Conservation (phyloP, 2,113 vertebrate genomes). For the Siphamia tubifer region DNA sequence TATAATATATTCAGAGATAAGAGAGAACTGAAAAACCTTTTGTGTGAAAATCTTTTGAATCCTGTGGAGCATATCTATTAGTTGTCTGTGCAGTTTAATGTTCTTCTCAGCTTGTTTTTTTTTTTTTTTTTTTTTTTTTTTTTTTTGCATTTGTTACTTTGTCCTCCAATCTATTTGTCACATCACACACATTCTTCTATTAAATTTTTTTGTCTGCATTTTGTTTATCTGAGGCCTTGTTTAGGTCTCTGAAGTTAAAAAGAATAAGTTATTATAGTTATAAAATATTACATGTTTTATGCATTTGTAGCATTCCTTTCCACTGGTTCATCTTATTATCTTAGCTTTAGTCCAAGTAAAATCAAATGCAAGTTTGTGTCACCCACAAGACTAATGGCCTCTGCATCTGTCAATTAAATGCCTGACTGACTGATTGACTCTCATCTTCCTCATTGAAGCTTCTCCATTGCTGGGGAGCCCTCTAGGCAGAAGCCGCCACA, state of each 20-base stretch:
- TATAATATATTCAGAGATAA: background rate
- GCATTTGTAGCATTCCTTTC: no score
- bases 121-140: no score
- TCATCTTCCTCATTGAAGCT: constrained; percentile 68
- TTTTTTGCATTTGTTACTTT: constrained; percentile 26
- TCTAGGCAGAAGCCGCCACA: constrained; percentile 91
- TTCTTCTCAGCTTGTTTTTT: constrained; percentile 14
- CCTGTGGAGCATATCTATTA: background rate
- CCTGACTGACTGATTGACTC: no score
- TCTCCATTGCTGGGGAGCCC: constrained; percentile 89
- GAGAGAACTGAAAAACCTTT: background rate
- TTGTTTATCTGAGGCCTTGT: background rate
- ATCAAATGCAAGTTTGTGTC: no score
- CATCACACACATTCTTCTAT: background rate
- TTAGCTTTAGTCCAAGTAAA: no score
- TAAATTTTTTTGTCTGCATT: background rate
- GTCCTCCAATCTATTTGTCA: background rate
- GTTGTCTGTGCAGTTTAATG: constrained; percentile 1
- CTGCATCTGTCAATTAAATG: no score
- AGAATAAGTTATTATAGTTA: background rate
- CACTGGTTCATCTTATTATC: no score
- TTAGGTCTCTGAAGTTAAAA: background rate
- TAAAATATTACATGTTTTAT: no score
- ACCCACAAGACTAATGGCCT: no score
- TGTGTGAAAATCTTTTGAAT: constrained; percentile 5